Conservation (phyloP, 2,797 vertebrate genomes). For the Philypnodon macrostomus region DNA sequence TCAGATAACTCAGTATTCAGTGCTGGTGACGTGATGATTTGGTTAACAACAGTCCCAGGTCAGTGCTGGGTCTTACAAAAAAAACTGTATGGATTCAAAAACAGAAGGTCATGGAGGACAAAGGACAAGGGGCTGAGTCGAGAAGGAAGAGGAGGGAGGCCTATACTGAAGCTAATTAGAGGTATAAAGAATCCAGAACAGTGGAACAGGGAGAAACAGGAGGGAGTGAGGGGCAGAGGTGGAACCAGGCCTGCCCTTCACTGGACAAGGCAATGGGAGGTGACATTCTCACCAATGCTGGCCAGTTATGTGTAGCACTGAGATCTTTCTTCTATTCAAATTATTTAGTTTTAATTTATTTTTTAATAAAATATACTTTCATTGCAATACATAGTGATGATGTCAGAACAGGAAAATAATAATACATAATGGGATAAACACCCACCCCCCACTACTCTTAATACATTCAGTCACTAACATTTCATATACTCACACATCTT, state of each 20-base stretch:
- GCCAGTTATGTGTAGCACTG: background rate
- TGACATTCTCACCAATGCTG: slow-evolving; percentile 18
- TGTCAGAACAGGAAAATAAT: too few relatives aligned
- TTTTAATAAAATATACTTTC: too few relatives aligned
- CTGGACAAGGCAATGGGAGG: slow-evolving; percentile 12
- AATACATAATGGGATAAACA: too few relatives aligned
- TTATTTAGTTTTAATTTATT: too few relatives aligned
- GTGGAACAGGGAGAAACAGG: slow-evolving; percentile 14
- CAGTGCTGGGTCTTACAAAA: background rate
- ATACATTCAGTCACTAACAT: too few relatives aligned
- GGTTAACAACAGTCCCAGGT: too few relatives aligned
- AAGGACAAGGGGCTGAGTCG: slow-evolving; percentile 31
- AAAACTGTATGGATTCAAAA: slow-evolving; percentile 4
- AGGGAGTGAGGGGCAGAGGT: slow-evolving; percentile 21
- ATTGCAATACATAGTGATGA: too few relatives aligned
- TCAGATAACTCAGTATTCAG: too few relatives aligned
- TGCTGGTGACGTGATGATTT: too few relatives aligned
- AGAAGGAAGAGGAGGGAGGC: slow-evolving; percentile 22
- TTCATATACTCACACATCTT: too few relatives aligned
- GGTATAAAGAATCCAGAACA: slow-evolving; percentile 32
- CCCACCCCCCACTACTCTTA: too few relatives aligned
- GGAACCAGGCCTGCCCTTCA: slow-evolving; percentile 31
- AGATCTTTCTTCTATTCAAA: too few relatives aligned
- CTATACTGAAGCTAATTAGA: slow-evolving; percentile 45
- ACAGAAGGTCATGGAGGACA: slow-evolving; percentile 48